Evolutionary conservation across 2,888 invertebrate genomes (phyloP).

Genomic region (Incurvaria masculella): DNA sequence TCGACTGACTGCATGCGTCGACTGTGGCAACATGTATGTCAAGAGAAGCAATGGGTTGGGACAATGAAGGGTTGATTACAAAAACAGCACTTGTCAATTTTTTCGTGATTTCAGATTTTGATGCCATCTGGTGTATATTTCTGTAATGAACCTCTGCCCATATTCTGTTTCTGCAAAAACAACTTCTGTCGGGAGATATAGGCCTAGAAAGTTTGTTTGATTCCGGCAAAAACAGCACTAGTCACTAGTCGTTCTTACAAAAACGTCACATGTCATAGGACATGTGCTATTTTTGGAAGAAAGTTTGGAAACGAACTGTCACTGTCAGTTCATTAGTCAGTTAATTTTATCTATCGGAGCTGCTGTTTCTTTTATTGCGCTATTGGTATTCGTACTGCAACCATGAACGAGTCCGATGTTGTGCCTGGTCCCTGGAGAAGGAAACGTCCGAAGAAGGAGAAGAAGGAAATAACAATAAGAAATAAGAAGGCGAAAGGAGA

Average conservation of each 20-base stretch:
- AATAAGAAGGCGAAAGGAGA: slow-evolving; percentile 6
- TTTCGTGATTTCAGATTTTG: neutral
- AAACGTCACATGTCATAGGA: neutral
- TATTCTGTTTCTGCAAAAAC: neutral
- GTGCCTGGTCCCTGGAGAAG: too few relatives aligned
- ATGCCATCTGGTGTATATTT: neutral
- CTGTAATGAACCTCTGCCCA: neutral
- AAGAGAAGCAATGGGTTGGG: too few relatives aligned
- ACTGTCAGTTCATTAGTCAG: too few relatives aligned
- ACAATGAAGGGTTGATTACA: neutral
- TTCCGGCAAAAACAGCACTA: neutral
- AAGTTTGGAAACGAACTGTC: too few relatives aligned
- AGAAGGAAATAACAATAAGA: neutral
- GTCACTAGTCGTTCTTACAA: neutral
- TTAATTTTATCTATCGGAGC: too few relatives aligned
- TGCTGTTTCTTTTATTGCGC: too few relatives aligned
- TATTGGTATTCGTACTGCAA: too few relatives aligned
- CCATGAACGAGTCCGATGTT: too few relatives aligned
- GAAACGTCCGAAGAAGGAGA: neutral
- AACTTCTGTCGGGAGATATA: neutral
- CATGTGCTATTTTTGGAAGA: neutral
- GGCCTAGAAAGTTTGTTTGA: neutral
- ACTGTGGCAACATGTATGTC: too few relatives aligned
- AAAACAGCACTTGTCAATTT: neutral
- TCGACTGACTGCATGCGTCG: too few relatives aligned